These are phyloP conservation scores for Cyclura pinguis DNA, from an alignment of 2,797 vertebrate genomes.

Conservation along the genomic window DNA sequence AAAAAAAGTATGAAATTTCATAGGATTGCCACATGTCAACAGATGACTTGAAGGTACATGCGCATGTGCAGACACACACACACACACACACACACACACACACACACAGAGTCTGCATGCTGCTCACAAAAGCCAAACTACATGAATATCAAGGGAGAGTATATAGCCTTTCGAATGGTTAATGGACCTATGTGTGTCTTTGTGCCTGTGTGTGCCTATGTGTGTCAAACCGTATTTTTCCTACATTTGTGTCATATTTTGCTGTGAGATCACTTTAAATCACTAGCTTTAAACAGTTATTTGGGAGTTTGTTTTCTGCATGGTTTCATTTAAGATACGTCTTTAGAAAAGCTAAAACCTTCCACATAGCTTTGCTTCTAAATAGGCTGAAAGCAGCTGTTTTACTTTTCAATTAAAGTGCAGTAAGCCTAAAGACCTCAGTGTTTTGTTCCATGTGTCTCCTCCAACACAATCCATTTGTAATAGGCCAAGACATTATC, in stretches of 20 bases:
- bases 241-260: not conserved
- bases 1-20: too few species aligned
- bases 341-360: constrained; percentile 26
- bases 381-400: constrained; percentile 5
- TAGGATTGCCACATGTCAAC: too few species aligned
- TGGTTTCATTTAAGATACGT: constrained; percentile 5
- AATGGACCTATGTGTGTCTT: not conserved
- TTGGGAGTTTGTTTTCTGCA: constrained; percentile 24
- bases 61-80: too few species aligned
- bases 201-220: accelerated
- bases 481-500: constrained; percentile 47
- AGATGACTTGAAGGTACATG: too few species aligned
- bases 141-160: not conserved
- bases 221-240: not conserved
- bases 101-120: too few species aligned
- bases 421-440: not conserved
- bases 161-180: constrained; percentile 14
- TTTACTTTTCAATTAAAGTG: not conserved
- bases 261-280: not conserved
- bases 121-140: too few species aligned
- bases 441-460: accelerated
- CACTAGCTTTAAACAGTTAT: not conserved
- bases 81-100: too few species aligned
- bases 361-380: constrained; percentile 12
- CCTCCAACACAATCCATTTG: constrained; percentile 29